Evolutionary conservation across 2,888 invertebrate genomes (phyloP), one percentile per base, ranked within the genome.

Genomic region (Bhutanitis thaidina): DNA sequence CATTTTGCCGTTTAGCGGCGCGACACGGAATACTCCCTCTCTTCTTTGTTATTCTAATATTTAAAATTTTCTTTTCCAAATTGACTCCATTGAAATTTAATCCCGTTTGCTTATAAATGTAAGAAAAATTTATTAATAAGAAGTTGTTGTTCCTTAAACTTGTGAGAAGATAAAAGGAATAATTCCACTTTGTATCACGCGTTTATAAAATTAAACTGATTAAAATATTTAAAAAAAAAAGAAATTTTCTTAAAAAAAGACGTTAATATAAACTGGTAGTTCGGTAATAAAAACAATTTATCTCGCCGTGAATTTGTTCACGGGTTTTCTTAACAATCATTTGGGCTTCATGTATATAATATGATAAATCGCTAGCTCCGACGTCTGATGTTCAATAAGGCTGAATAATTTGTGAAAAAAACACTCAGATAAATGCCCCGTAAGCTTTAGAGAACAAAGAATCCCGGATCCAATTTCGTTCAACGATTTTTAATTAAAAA

Each of bases 371-470:
- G 71, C 71, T 67, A 55, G 62, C 65, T 53, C 72, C 67, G 65
- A 74, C 71, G 65, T 74, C 71, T 69, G 68, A 74, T 71, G 77
- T 71, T 76, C 78, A 78, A 80, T 79, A 80, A 79, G 74, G 76
- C 66, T 77, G 76, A 77, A 81, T 79, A 80, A 80, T 78, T 80
- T 74, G 69, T 62, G 67, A 64, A 71, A 79, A 79, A 80, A 78
- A 74, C 69, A 68, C 65, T 67, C 65, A 63, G 72, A 75, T 69
- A 75, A 76, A 76, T 70, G 69, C 61, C 59, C 54, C 38, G 48
- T 63, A 67, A 67, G 64, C 62, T 63, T 58, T 61, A 49, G 44
- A 54, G 62, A 68, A 75, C 72, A 74, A 74, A 74, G 68, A 62
- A 63, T 62, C 58, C 61, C 64, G 64, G n/a, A 67, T 68, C 67